Evolutionary conservation across 2,888 invertebrate genomes (phyloP), one percentile per base, ranked within the genome.

Genomic region (Trichacis sp.): DNA sequence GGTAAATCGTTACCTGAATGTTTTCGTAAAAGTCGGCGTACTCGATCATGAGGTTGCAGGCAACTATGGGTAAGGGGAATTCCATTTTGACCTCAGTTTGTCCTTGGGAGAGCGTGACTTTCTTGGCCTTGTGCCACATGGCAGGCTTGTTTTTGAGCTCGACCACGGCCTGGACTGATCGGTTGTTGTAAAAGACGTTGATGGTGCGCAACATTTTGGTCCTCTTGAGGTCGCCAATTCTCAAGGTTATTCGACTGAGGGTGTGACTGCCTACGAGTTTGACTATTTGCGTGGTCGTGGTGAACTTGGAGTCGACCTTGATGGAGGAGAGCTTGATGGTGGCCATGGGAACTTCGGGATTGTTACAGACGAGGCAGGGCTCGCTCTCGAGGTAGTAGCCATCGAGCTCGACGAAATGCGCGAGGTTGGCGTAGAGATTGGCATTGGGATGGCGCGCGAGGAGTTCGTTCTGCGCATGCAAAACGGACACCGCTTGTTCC

Each of bases 1-100:
- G 9, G 5, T 29, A 29, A 6, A 29, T 6, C 9, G 5, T 29
- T 29, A 29, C 30, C 61, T 68, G 68, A 61, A 96, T 92, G 74
- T 97, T 97, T 83, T 98, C 98, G 80, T 96, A 97, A 85, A 98
- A 98, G 79, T 98, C 98, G 0, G 96, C 93, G 84, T 98, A 98
- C 84, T 99, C 98, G 81, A 99, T 93, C 96, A 98, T 98, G 61
- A 99, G 87, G 85, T 98, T 98, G 81, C 98, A 98, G 0, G 98
- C 98, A 1, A 97, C 94, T 59, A 99, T 97, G 0, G 98, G 98
- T 59, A 98, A 87, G 0, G 97, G 96, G 80, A 98, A 97, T 84
- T 98, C 98, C 64, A 98, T 94, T 84, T 97, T 97, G 0, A 97
- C 42, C 17, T 42, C 42, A 1, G 42, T 84, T 97, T 97, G 0